phyloP scores from a whole-genome alignment of 2,113 vertebrate genomes.

The Elachura formosa region DNA sequence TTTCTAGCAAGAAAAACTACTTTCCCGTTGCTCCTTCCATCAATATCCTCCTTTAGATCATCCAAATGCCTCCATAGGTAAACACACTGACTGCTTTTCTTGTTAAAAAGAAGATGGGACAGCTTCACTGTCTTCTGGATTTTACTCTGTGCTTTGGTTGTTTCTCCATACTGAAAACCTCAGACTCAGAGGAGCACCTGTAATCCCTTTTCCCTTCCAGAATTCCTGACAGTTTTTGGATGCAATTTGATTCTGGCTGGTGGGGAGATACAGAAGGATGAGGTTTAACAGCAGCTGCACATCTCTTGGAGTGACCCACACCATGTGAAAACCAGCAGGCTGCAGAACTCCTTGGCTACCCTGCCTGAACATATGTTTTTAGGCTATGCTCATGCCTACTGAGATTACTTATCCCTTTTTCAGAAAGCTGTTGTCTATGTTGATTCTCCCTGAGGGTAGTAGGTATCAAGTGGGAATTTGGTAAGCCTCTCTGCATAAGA shows the following conservation, averaged over 20 bases:
- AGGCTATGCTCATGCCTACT: background rate
- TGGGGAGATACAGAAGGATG: background rate
- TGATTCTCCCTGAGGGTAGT: background rate
- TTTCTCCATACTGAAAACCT: background rate
- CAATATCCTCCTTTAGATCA: background rate
- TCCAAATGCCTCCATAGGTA: background rate
- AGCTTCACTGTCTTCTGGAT: background rate
- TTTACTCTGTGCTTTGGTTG: background rate
- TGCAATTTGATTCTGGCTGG: background rate
- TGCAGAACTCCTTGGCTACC: background rate
- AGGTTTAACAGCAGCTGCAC: background rate
- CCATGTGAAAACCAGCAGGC: background rate
- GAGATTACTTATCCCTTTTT: background rate
- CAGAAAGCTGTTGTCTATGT: background rate
- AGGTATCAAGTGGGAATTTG: background rate
- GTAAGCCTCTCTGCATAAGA: background rate
- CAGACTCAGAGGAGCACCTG: background rate
- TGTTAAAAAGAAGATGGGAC: no score
- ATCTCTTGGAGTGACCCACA: background rate
- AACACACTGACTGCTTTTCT: rapidly evolving
- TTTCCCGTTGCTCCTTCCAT: background rate
- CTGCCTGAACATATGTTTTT: background rate
- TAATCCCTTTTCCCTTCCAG: background rate
- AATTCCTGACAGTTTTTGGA: background rate
- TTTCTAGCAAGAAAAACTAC: background rate